Conservation (phyloP, 2,113 vertebrate genomes). For the Lampris megalopsis region DNA sequence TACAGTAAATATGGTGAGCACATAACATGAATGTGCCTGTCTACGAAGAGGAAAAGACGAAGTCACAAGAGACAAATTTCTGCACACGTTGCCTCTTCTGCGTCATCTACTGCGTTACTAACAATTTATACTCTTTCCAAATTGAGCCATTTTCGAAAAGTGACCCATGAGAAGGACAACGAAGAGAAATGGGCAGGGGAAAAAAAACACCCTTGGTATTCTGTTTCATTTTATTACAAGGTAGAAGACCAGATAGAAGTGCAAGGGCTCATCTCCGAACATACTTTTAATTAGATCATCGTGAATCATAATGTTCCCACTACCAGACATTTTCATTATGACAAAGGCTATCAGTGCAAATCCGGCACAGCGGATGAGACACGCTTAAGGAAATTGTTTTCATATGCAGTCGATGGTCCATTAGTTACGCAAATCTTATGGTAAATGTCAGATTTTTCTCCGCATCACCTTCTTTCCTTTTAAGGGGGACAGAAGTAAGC, state of each 20-base stretch:
- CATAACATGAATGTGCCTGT: neutral
- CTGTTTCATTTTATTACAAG: neutral
- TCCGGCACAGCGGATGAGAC: neutral
- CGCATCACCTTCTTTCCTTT: conserved; percentile 42
- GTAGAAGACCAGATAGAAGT: neutral
- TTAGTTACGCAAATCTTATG: neutral
- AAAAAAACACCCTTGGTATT: too few relatives aligned
- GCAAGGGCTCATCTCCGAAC: neutral
- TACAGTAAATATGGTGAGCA: too few relatives aligned
- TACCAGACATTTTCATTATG: neutral
- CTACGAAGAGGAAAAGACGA: neutral
- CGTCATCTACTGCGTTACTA: neutral
- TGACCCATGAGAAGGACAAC: too few relatives aligned
- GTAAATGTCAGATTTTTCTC: neutral
- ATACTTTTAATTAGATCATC: neutral
- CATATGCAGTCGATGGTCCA: neutral
- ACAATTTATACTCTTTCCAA: neutral
- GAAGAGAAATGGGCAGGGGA: neutral
- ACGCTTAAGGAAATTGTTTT: neutral
- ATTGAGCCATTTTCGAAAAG: neutral
- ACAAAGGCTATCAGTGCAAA: neutral
- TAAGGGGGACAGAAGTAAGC: neutral
- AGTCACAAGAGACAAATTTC: neutral
- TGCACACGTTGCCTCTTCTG: neutral
- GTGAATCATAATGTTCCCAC: conserved; percentile 6